Base-by-base conservation (phyloP, 2,113 vertebrate species). In the Euleptes europaea region DNA sequence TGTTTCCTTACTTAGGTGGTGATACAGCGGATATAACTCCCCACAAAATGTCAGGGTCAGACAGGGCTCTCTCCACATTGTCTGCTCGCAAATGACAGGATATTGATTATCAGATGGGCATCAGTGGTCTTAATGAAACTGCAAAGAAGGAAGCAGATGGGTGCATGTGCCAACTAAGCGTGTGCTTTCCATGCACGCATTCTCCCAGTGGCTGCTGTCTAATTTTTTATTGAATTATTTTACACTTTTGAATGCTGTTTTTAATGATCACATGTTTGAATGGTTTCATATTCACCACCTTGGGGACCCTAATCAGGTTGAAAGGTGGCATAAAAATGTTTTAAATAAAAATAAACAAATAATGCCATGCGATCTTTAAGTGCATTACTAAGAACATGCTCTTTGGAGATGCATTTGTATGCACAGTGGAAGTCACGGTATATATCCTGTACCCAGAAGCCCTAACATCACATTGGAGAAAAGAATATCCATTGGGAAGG, bases 1-100 rank as follows among this genome's bases (percentile, higher is more conserved):
- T 90, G 88, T 90, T 95, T 93, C 93, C 90, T 94, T 47, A 26
- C 88, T 91, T 33, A n/a, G 63, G 70, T 44, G 31, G 26, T 38
- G n/a, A 79, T 79, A 44, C 9, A 72, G 44, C 42, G 17, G n/a
- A 35, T 70, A 15, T 63, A 28, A 26, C 40, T 40, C 14, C 23
- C 54, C 21, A 47, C 26, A 38, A 12, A 44, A 11, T 28, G 35
- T 42, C 35, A 19, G 19, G 35, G 26, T 65, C 21, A 49, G n/a
- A 75, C 5, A 73, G 57, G 26, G 19, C 31, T 11, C 11, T 17
- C 21, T 17, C 51, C 31, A 31, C 19, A 44, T 26, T n/a, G 28
- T 65, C 54, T 66, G 60, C 5, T 23, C 31, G 21, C 21, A 65
- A 74, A 74, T 47, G 5, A 44, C 40, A 63, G 19, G 28, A 72